Evolutionary conservation across 2,888 invertebrate species (phyloP), one percentile per base, ranked within the genome.

Genomic region (Clitarchus hookeri): DNA sequence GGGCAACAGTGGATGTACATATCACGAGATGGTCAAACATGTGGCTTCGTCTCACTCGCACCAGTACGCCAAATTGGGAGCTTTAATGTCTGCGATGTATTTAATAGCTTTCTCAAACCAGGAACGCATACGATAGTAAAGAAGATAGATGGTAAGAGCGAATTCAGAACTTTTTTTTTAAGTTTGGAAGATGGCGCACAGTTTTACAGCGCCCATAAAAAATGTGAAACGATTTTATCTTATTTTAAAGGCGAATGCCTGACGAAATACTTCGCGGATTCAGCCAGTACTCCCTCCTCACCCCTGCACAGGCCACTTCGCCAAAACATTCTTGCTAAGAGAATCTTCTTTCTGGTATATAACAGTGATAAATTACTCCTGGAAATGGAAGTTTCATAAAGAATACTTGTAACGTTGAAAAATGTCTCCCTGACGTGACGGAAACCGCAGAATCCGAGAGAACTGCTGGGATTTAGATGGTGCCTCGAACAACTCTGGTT

Each of bases 351-450:
- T 19, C n/a, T 65, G 23, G 65, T 9, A 65, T 65, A n/a, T n/a
- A 65, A 65, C 65, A 65, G 65, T 65, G 65, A 65, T 23, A 65
- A 65, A 65, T 65, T 65, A 65, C 65, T 65, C n/a, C 65, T 65
- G 65, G 65, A 65, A 65, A 65, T 65, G 65, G 65, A 65, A 65
- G 65, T 65, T 65, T n/a, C 65, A n/a, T n/a, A 65, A 65, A 65
- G 65, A 65, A 65, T 11, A 65, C 65, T 65, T 65, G 65, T n/a
- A n/a, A n/a, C 65, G 65, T 65, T 65, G 65, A 65, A 65, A 65
- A 65, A 65, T 65, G 65, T 65, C 65, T 65, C 65, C n/a, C n/a
- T 65, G 65, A 8, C 65, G 65, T 65, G 65, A 65, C 65, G n/a
- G 65, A 65, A 65, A 65, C 65, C 65, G 16, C 65, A 65, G 6